These are phyloP conservation scores for Apodemia hepburni DNA, from an alignment of 2,888 invertebrate genomes.

Conservation along the genomic window DNA sequence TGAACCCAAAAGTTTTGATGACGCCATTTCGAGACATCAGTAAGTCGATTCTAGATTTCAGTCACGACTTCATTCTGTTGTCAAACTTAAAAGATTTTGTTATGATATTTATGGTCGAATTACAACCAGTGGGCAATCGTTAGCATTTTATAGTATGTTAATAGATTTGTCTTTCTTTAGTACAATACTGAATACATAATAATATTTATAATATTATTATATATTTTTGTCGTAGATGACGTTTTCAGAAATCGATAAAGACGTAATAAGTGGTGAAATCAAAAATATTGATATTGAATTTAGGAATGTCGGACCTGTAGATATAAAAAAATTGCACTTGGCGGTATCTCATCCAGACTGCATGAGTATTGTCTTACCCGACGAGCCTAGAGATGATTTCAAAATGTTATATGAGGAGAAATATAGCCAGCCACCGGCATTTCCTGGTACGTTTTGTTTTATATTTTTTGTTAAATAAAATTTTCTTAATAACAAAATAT, in stretches of 20 bases:
- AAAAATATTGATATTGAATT: constrained; percentile 84
- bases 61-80: no score
- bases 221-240: constrained; percentile 76
- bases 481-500: no score
- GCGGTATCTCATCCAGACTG: no score
- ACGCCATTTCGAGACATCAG: no score
- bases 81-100: no score
- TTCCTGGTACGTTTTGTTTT: constrained; percentile 45
- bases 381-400: constrained; percentile 42
- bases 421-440: constrained; percentile 74
- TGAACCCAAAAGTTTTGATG: no score
- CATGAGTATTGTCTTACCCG: constrained; percentile 23
- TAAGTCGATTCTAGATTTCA: no score
- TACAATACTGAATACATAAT: neutral
- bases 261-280: constrained; percentile 88
- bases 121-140: no score
- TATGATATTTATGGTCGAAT: no score
- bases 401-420: constrained; percentile 55
- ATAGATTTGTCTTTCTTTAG: no score
- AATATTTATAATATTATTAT: no score
- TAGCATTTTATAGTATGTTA: no score
- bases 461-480: neutral
- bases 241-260: constrained; percentile 83
- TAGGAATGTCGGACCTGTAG: constrained; percentile 84
- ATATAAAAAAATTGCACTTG: constrained; percentile 79